phyloP scores from a whole-genome alignment of 37 sponge, comb jelly and placozoan species.

The Lycopodina hypogea region DNA sequence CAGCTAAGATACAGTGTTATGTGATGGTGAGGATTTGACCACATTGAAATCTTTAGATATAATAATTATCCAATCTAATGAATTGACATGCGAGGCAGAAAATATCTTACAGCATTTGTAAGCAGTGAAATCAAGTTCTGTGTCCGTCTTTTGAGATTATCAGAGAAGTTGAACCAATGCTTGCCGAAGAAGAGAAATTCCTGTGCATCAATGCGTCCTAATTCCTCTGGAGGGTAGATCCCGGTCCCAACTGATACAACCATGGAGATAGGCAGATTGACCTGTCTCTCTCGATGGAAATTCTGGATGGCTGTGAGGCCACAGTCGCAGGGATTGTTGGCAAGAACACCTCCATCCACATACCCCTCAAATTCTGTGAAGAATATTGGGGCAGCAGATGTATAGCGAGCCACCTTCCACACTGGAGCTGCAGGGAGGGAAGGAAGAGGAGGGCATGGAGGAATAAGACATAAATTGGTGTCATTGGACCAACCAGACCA shows the following conservation, averaged over 20 bases:
- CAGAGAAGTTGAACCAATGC: conserved; percentile 33
- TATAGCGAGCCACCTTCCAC: conserved; percentile 55
- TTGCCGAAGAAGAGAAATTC: conserved; percentile 58
- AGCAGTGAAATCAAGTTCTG: conserved; percentile 32
- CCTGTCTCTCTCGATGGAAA: conserved; percentile 24
- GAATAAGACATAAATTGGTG: not conserved
- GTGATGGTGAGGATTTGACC: too few species aligned
- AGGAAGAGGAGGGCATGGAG: not conserved
- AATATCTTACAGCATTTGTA: conserved; percentile 48
- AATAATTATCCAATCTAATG: too few species aligned
- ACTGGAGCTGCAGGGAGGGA: conserved; percentile 10
- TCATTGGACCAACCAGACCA: not conserved
- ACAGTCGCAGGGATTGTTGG: conserved; percentile 63
- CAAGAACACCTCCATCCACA: conserved; percentile 61
- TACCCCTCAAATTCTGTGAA: conserved; percentile 55
- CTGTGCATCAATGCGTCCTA: conserved; percentile 52
- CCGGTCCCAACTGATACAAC: conserved; percentile 57
- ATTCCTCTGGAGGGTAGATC: conserved; percentile 27
- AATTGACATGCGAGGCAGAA: too few species aligned
- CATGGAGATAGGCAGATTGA: conserved; percentile 34
- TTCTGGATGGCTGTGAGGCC: conserved; percentile 67
- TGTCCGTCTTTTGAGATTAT: conserved; percentile 3
- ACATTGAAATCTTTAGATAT: too few species aligned
- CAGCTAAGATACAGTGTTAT: too few species aligned
- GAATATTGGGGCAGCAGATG: conserved; percentile 43